Percentiles rank a stretch among this genome's conserved stretches.
phyloP scores from a whole-genome alignment of 2,113 vertebrate species.

The Ammodytes dubius region DNA sequence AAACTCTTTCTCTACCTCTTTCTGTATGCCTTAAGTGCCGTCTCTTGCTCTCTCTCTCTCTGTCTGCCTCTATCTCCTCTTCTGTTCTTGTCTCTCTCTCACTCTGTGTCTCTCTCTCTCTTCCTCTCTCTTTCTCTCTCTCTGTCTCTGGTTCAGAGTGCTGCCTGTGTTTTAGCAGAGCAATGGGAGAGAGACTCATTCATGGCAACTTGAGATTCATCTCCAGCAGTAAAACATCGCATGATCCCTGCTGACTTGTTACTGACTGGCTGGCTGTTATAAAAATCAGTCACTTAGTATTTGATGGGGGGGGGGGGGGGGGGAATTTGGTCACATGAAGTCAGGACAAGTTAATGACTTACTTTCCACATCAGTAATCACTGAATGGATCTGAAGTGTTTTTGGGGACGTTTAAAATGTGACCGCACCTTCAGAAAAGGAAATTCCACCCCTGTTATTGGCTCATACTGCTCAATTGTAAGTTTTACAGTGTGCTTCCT shows the following conservation, averaged over 20 bases:
- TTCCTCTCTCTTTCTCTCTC: slow-evolving; percentile 54
- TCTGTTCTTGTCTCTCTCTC: slow-evolving; percentile 59
- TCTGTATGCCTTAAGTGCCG: slow-evolving; percentile 76
- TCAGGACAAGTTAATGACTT: slow-evolving; percentile 21
- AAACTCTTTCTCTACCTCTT: slow-evolving; percentile 75
- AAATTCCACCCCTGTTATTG: background rate
- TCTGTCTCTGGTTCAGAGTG: slow-evolving; percentile 71
- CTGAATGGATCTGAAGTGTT: background rate
- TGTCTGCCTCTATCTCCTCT: slow-evolving; percentile 57
- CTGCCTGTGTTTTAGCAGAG: slow-evolving; percentile 76
- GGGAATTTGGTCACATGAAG: background rate
- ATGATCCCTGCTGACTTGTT: slow-evolving; percentile 54
- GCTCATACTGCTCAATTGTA: background rate
- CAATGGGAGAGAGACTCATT: slow-evolving; percentile 66
- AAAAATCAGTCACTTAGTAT: slow-evolving; percentile 36
- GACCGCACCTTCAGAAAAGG: background rate
- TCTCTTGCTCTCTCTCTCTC: too few relatives aligned
- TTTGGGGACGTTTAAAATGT: background rate
- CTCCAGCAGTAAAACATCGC: slow-evolving; percentile 69
- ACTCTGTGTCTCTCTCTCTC: slow-evolving; percentile 61
- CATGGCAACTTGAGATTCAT: slow-evolving; percentile 73
- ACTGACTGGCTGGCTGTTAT: slow-evolving; percentile 32
- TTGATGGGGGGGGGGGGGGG: background rate
- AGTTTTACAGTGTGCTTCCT: background rate
- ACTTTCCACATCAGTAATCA: background rate